Evolutionary conservation across 2,797 vertebrate species (phyloP), one percentile per base, ranked within the genome.

Genomic region (Hypotaenidia philippensis): DNA sequence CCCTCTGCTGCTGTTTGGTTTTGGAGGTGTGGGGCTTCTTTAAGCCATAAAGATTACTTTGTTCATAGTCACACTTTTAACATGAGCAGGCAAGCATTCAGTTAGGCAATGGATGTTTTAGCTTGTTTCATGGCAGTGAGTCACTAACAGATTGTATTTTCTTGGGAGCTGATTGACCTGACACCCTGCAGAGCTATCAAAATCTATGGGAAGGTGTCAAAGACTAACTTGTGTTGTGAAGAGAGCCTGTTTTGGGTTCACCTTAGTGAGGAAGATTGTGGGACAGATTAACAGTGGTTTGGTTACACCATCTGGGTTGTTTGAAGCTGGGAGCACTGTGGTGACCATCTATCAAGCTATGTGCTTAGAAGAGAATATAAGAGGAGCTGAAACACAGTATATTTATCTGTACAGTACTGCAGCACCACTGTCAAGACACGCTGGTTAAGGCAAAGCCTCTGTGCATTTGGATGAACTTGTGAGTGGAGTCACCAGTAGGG

Each of bases 131-230:
- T 93, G 88, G 84, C 83, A 94, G n/a, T 68, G 85, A 95, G 74
- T 96, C 86, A 91, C 95, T 95, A 96, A 69, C 86, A 69, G 83
- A 25, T n/a, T 77, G 26, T 86, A 4, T 89, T 96, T 96, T 94
- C 74, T 86, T 44, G 85, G 29, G 49, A 74, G 68, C 60, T 72
- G 66, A 66, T 95, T 96, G 77, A 89, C 94, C 78, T 94, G 83
- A 64, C 45, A 83, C 71, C 69, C 72, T 38, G 55, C 49, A 87
- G 66, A 50, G n/a, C 50, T 76, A 2, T 90, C 66, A 96, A 84
- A 95, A 75, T 85, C n/a, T 80, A 12, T 66, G 60, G 74, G 77
- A 92, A 95, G 87, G 50, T 89, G 53, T 72, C 65, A 74, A 78
- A 66, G 14, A 31, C 44, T 61, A 45, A 66, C 38, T 59, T 13